phyloP scores from a whole-genome alignment of 2,888 invertebrate species.

The Acronicta alni region DNA sequence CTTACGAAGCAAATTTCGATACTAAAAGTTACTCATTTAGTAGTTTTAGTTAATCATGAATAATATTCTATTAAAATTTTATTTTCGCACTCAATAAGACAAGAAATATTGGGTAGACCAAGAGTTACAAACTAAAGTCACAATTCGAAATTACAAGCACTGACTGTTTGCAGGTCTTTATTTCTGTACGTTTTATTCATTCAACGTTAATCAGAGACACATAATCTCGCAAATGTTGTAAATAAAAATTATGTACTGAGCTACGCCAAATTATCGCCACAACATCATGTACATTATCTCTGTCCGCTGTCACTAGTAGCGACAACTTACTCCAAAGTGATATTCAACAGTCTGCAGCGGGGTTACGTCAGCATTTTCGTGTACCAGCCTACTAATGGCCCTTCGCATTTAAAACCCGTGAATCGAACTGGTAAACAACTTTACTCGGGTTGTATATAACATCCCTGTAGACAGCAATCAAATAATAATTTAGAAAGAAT shows the following conservation, averaged over 20 bases:
- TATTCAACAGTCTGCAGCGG: slow-evolving; percentile 52
- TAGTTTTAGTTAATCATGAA: too few species aligned
- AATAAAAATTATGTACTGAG: slow-evolving; percentile 36
- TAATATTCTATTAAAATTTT: slow-evolving; percentile 15
- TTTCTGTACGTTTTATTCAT: slow-evolving; percentile 65
- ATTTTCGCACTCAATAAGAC: neutral
- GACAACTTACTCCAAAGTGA: slow-evolving; percentile 55
- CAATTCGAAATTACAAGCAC: slow-evolving; percentile 22
- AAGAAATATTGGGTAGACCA: neutral
- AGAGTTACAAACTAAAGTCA: slow-evolving; percentile 10
- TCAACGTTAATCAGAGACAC: slow-evolving; percentile 57
- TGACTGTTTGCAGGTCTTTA: neutral
- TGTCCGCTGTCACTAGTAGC: slow-evolving; percentile 19
- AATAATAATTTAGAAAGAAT: slow-evolving; percentile 11
- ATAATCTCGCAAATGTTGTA: slow-evolving; percentile 52
- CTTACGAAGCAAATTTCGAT: slow-evolving; percentile 6
- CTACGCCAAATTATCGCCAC: slow-evolving; percentile 41
- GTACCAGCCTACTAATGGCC: slow-evolving; percentile 49
- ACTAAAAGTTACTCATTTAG: slow-evolving; percentile 11
- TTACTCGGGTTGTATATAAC: slow-evolving; percentile 4
- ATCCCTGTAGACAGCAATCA: slow-evolving; percentile 1
- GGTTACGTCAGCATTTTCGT: slow-evolving; percentile 57
- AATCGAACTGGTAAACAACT: slow-evolving; percentile 23
- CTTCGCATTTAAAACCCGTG: slow-evolving; percentile 25
- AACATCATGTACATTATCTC: slow-evolving; percentile 18